These are phyloP conservation scores for Malacoraja senta DNA, from an alignment of 2,797 vertebrate species.

Conservation along the genomic window DNA sequence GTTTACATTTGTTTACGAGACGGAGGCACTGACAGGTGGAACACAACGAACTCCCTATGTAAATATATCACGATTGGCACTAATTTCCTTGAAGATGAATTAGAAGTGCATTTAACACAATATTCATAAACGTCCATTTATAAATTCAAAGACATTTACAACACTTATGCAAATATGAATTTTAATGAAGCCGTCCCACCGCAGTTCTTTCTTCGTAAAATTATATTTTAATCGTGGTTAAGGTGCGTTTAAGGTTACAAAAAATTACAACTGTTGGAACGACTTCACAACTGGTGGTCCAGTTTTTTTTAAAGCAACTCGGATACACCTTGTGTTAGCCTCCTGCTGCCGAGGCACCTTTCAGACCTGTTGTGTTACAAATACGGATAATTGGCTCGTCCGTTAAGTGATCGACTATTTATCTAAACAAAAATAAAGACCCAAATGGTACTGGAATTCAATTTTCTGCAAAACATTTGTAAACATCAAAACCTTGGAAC, in stretches of 20 bases:
- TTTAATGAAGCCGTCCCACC: constrained; percentile 22
- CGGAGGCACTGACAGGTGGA: neutral
- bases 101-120: constrained; percentile 3
- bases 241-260: constrained; percentile 22
- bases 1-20: constrained; percentile 4
- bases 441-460: constrained; percentile 18
- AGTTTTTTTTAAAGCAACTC: neutral
- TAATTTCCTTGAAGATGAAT: constrained; percentile 1
- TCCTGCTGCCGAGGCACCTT: constrained; percentile 4
- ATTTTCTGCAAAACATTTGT: constrained; percentile 1
- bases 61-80: neutral
- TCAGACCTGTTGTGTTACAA: constrained; percentile 5
- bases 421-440: neutral
- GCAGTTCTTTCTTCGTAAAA: neutral
- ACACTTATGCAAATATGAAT: constrained; percentile 1
- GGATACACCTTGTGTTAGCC: neutral
- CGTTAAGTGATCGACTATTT: neutral
- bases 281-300: constrained; percentile 22
- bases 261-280: neutral
- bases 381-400: neutral
- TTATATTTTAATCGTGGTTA: constrained; percentile 30
- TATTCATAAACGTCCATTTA: neutral
- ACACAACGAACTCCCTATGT: constrained; percentile 1
- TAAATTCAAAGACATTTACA: constrained; percentile 24
- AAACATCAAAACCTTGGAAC: neutral